phyloP scores from a whole-genome alignment of 2,113 vertebrate genomes.

The Gobio gobio region DNA sequence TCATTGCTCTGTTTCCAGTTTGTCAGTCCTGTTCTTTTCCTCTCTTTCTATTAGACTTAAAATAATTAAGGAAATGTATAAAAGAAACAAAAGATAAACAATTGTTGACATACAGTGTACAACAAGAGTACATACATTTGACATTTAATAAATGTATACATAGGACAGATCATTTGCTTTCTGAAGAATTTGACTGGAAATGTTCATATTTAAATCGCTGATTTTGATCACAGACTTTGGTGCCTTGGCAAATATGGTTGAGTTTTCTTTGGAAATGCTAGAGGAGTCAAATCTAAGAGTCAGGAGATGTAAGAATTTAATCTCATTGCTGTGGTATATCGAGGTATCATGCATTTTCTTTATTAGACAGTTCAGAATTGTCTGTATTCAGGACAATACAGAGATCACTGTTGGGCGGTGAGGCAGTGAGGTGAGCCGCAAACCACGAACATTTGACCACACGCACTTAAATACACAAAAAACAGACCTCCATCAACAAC shows the following conservation, averaged over 20 bases:
- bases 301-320: neutral
- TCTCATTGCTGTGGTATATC: neutral
- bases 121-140: neutral
- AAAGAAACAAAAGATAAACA: neutral
- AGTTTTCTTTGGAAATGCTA: neutral
- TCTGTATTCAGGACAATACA: neutral
- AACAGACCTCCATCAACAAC: neutral
- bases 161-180: neutral
- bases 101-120: neutral
- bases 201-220: neutral
- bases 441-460: conserved; percentile 9
- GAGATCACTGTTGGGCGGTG: conserved; percentile 4
- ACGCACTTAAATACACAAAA: conserved; percentile 9
- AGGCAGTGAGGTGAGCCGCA: conserved; percentile 40
- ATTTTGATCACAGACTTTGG: neutral
- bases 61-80: neutral
- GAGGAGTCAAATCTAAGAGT: neutral
- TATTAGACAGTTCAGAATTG: neutral
- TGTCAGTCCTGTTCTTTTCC: neutral
- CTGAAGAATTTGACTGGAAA: neutral
- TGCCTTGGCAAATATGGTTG: neutral
- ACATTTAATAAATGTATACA: neutral
- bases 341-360: neutral
- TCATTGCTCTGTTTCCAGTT: neutral
- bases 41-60: no score